Base-by-base conservation (phyloP, 2,888 invertebrate genomes). In the Caprella mutica region DNA sequence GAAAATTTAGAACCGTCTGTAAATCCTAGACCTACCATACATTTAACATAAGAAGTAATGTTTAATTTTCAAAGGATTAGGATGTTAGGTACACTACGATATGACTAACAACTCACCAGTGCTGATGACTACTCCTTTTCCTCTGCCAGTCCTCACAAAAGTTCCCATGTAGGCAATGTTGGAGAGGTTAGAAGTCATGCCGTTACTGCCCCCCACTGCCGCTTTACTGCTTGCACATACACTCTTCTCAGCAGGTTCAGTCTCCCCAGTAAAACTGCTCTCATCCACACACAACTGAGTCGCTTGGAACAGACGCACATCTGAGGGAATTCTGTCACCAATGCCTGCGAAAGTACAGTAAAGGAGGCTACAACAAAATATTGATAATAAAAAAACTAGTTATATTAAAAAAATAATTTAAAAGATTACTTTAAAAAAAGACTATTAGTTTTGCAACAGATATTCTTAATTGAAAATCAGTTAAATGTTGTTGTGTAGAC, bases 161-260 rank as follows among this genome's bases (percentile, higher is more conserved):
- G 98, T 98, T 24, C 98, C 98, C 96, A 98, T 90, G 72, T 96
- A 99, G 0, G 90, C 94, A 60, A 98, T 84, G 72, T 96, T 96
- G 50, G 69, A 71, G 40, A 71, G 66, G 39, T 71, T 70, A 6
- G 70, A 66, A 17, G 72, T 68, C 17, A 42, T 55, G 42, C 51
- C 29, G 27, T 40, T 42, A 39, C 55, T 40, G 27, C 51, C 27
- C 2, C 38, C 29, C 23, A 38, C 23, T 3, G 44, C 55, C 14
- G 27, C 48, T 17, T n/a, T 48, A 8, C 29, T 29, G 46, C 46
- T 17, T 8, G 19, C 42, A 19, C 8, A 12, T 40, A n/a, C 26
- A 14, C 60, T 55, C 54, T 92, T 92, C 38, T 77, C 77, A 0
- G 88, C 84, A 17, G 98, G 96, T 71, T 96, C 92, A 0, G 94